Percentiles rank a stretch among this genome's conserved stretches.
Conservation (phyloP, 2,797 vertebrate species). For the Emydoidea blandingii region DNA sequence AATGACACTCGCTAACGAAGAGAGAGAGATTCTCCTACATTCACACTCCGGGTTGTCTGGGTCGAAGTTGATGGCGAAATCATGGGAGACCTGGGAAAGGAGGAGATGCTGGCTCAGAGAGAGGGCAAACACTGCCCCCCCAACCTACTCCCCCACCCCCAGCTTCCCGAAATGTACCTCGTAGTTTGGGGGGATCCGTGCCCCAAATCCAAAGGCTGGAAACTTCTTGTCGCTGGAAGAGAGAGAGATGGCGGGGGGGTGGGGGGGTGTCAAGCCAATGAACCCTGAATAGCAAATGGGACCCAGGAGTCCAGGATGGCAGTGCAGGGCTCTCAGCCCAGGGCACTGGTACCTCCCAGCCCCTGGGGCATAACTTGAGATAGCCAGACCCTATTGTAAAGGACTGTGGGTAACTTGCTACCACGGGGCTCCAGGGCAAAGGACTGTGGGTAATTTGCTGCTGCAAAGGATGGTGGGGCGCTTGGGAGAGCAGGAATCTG, state of each 20-base stretch:
- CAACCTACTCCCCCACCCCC: neutral
- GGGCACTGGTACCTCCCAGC: neutral
- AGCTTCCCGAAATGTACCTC: conserved; percentile 79
- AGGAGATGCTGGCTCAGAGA: neutral
- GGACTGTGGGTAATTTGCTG: neutral
- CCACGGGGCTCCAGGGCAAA: neutral
- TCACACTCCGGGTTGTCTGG: conserved; percentile 91
- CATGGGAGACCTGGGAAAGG: conserved; percentile 86
- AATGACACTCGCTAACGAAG: neutral
- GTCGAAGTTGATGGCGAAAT: conserved; percentile 91
- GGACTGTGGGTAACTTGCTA: neutral
- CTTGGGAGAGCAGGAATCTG: neutral
- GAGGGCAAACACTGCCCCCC: neutral
- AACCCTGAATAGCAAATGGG: neutral
- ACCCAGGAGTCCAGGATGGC: neutral
- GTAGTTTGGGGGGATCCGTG: conserved; percentile 88
- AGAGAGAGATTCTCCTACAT: conserved; percentile 74
- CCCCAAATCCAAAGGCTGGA: conserved; percentile 90
- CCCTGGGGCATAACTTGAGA: neutral
- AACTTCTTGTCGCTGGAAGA: conserved; percentile 90
- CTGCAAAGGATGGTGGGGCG: neutral
- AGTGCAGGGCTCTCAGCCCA: neutral
- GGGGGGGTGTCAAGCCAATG: neutral
- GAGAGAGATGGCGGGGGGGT: neutral
- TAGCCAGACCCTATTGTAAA: neutral